Base-by-base conservation (phyloP, 2,113 vertebrate species). In the Dascyllus trimaculatus region DNA sequence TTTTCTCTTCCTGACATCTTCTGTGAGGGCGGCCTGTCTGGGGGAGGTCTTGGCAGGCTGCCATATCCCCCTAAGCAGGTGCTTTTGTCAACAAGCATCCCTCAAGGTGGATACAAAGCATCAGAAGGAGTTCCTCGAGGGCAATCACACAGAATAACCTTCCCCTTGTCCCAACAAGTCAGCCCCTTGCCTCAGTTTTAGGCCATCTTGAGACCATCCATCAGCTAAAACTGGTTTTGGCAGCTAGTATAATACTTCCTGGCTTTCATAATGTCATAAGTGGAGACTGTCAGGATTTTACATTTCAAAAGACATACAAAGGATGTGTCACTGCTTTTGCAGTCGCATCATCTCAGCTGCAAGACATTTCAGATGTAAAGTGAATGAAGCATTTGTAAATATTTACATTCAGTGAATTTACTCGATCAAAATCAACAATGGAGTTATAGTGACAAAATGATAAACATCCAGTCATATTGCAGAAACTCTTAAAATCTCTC, bases 31-130 rank as follows among this genome's bases (percentile, higher is more conserved):
- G 1, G 54, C 45, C 35, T 61, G 52, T 75, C 67, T 69, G 17
- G 57, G 11, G 21, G 35, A 76, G 71, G 60, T 73, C 51, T 32
- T 78, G 77, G 74, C 43, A 40, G 46, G 68, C 6, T 1, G 62
- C 74, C 65, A 76, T 21, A 40, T 81, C 67, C 60, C 65, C 68
- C 3, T 40, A 26, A 73, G 62, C 62, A 58, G 74, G 60, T 73
- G 77, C 66, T 54, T 86, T 74, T 81, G 70, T 87, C 77, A 86
- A 81, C 75, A 81, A 84, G 63, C 25, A 32, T 78, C 64, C 43
- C 56, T 82, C 68, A 72, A 81, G 71, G 81, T 71, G 53, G 68
- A 6, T 56, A 17, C 58, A 80, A 67, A 73, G 58, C 35, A 54
- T 76, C 32, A 49, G 29, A 64, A 24, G 48, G 38, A 56, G 54